Conservation (phyloP, 2,113 vertebrate species). For the Scalopus aquaticus region DNA sequence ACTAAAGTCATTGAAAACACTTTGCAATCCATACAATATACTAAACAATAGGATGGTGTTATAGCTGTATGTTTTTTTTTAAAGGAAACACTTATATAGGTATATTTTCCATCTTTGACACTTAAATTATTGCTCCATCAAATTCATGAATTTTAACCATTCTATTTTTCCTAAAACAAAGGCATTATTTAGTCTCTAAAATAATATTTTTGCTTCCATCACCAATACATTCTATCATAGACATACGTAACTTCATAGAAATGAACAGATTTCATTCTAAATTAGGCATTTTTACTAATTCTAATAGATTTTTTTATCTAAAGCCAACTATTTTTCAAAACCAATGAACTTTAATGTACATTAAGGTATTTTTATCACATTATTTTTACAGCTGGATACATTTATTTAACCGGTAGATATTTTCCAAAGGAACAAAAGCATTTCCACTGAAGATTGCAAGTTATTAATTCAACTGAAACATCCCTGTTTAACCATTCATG, state of each 20-base stretch:
- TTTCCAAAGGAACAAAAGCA: constrained; percentile 62
- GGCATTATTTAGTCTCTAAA: background rate
- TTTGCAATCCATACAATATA: background rate
- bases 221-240: background rate
- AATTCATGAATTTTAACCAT: constrained; percentile 23
- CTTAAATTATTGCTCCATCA: background rate
- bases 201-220: background rate
- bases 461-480: constrained; percentile 58
- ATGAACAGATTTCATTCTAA: constrained; percentile 62
- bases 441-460: constrained; percentile 56
- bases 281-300: constrained; percentile 70
- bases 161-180: constrained; percentile 56
- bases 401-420: constrained; percentile 60
- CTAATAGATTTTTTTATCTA: constrained; percentile 59
- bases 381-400: constrained; percentile 65
- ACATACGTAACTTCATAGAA: no score
- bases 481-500: constrained; percentile 35
- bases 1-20: background rate
- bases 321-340: constrained; percentile 78
- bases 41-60: background rate
- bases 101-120: background rate
- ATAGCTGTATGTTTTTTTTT: background rate
- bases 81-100: background rate
- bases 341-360: constrained; percentile 56
- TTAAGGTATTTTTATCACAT: constrained; percentile 66